Conservation (phyloP, 2,113 vertebrate genomes). For the Albula goreensis region DNA sequence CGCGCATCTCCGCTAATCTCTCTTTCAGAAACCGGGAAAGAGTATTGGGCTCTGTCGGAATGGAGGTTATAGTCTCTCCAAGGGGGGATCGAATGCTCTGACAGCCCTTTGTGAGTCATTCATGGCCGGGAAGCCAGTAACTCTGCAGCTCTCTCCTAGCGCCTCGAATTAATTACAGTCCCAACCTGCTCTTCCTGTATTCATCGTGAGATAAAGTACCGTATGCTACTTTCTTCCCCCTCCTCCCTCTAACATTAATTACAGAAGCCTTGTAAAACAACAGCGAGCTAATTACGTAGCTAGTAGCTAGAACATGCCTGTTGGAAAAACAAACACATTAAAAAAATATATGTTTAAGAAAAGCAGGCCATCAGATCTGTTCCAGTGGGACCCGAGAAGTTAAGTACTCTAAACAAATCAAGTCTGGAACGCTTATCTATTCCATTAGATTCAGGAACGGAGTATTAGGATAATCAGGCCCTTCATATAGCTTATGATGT, state of each 20-base stretch:
- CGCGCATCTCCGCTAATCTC: constrained; percentile 64
- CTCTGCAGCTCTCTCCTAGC: constrained; percentile 59
- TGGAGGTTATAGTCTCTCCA: constrained; percentile 70
- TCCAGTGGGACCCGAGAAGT: neutral
- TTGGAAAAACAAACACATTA: neutral
- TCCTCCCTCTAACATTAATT: constrained; percentile 14
- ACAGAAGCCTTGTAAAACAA: constrained; percentile 20
- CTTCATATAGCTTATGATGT: too few species aligned
- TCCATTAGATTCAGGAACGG: neutral
- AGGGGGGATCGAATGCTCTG: constrained; percentile 62
- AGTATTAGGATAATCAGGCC: too few species aligned
- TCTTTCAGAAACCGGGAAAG: constrained; percentile 53
- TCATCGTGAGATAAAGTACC: constrained; percentile 35
- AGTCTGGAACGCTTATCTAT: neutral
- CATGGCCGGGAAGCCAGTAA: constrained; percentile 59
- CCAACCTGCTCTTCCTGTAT: constrained; percentile 53
- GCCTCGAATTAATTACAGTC: constrained; percentile 67
- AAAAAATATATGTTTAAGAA: neutral
- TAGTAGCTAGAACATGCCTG: neutral
- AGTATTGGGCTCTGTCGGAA: constrained; percentile 62
- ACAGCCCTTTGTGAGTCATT: constrained; percentile 59
- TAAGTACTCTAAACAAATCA: neutral
- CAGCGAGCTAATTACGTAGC: constrained; percentile 13
- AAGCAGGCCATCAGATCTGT: neutral
- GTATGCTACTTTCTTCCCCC: neutral